Evolutionary conservation across 2,113 vertebrate species (phyloP), one percentile per base, ranked within the genome.

Genomic region (Protobothrops flavoviridis): DNA sequence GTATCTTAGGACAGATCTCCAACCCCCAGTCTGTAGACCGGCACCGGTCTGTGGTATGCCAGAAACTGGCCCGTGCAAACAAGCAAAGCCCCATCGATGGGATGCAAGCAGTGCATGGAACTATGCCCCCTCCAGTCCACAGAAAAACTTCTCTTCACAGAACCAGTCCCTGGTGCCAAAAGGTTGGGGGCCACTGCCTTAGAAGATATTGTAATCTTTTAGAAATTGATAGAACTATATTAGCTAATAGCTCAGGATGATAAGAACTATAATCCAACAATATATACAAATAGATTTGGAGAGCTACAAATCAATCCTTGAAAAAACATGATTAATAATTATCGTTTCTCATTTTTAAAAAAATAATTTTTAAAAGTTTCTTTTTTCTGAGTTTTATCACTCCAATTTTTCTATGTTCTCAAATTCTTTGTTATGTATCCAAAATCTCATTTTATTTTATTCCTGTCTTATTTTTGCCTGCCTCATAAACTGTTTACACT

Each of bases 371-470:
- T 26, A 13, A 89, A 57, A 5, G 15, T 2, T 50, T 61, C 3
- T 69, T 85, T 86, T 95, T 86, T 92, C 52, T 85, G 52, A 91
- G 4, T 90, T 95, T 95, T 59, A 52, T 6, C 0, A 86, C 1
- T 53, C 3, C 55, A 13, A 21, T 91, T 91, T 85, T 12, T 61
- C 33, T 39, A 29, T 90, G 43, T 17, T 0, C 0, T 13, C 33
- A 95, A 94, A 85, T 61, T 93, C 48, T 43, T 50, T 29, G 52
- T 0, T 92, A 15, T 17, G 74, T 89, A 56, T 15, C 91, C 3
- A 15, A 4, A 1, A 92, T 3, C 69, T 12, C 17, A 52, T 53
- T 91, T 33, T 91, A 2, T 6, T 92, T 90, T 8, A 45, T 15
- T 92, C 88, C 3, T 1, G 21, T 87, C 85, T 93, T 15, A 5